Evolutionary conservation across 2,113 vertebrate species (phyloP), one percentile per base, ranked within the genome.

Genomic region (Xyrauchen texanus): DNA sequence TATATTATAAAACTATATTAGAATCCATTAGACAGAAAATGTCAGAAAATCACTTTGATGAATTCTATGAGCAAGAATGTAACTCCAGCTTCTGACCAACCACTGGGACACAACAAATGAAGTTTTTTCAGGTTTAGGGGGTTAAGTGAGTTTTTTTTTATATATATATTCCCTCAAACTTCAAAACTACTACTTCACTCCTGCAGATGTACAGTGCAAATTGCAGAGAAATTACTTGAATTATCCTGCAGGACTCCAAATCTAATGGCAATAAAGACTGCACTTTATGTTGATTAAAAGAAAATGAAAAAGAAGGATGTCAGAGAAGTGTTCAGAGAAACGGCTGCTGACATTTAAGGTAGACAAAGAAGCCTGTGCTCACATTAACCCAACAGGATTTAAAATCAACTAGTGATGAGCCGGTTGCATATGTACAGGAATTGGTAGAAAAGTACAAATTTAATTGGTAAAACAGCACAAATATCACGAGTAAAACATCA

Each of bases 21-120:
- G 62, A 76, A 76, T 76, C 61, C 62, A 65, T 76, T 76, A 65
- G 13, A 65, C 7, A 9, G 73, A 16, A 76, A 76, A 13, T 76
- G 21, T 65, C 9, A n/a, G n/a, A n/a, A n/a, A n/a, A 63, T 51
- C 7, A 13, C 3, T 53, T 53, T 53, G 61, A 53, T 65, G 49
- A 13, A 53, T 49, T 34, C 71, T 44, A 47, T 45, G 8, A 65
- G 61, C 13, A 15, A 6, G 12, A 5, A 21, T 21, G 46, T 63
- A 75, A 65, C 65, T 76, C 9, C 62, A 44, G 61, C 11, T 65
- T 76, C 74, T 53, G 74, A 64, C 47, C 47, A 65, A 15, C 74
- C 16, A 65, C 44, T 8, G 16, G 62, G 44, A 53, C 21, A 76
- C 64, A 53, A n/a, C 0, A 53, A 45, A 74, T 7, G 6, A 12